Evolutionary conservation across 1,140 invertebrate genomes (phyloP).

Genomic region (Brachionus manjavacas): DNA sequence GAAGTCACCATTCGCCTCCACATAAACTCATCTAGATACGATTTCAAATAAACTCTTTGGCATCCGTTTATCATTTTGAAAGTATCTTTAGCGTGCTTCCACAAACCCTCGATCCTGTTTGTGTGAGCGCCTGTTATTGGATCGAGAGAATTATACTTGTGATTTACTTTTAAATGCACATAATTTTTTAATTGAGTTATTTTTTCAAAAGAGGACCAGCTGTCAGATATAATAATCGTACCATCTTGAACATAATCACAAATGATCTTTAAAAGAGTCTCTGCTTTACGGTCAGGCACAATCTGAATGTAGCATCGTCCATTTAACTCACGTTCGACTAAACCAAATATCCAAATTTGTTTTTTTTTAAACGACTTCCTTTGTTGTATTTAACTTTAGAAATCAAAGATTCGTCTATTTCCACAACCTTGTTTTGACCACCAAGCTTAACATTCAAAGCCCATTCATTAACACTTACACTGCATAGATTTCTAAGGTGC

Average conservation of each 20-base stretch:
- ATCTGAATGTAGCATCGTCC: neutral
- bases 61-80: neutral
- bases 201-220: neutral
- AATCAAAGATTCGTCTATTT: neutral
- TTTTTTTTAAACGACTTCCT: slow-evolving; percentile 2
- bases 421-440: neutral
- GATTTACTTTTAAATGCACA: neutral
- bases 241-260: neutral
- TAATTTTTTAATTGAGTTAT: neutral
- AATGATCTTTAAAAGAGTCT: slow-evolving; percentile 1
- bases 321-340: neutral
- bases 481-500: neutral
- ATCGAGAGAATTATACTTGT: slow-evolving; percentile 10
- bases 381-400: slow-evolving; percentile 1
- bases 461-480: neutral
- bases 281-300: slow-evolving; percentile 9
- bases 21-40: neutral
- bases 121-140: neutral
- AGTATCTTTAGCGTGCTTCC: neutral
- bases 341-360: slow-evolving; percentile 1
- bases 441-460: slow-evolving; percentile 5
- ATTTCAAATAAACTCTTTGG: neutral
- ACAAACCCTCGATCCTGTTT: neutral
- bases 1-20: neutral
- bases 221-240: neutral